Evolutionary conservation across 2,888 invertebrate species (phyloP), one percentile per base, ranked within the genome.

Genomic region (Limenitis arthemis): DNA sequence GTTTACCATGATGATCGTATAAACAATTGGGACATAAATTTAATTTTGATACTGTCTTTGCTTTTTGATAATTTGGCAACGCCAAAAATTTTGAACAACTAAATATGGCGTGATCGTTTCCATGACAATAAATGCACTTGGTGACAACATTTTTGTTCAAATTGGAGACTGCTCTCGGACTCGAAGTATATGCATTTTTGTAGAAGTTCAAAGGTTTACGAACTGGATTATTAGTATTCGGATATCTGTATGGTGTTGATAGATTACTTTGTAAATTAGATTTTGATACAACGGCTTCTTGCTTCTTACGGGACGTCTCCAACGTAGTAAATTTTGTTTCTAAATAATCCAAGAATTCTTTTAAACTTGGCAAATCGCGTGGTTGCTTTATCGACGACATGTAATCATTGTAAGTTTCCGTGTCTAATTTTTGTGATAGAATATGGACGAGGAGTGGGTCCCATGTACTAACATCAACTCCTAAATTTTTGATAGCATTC

Each of bases 401-500:
- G 36, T 60, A 59, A 11, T 60, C 54, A 7, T 28, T 38, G 42
- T 56, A 48, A n/a, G 54, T 50, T 20, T 56, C 55, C 5, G 51
- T 9, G 40, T 61, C 61, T 38, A 61, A 47, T 55, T 60, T 62
- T 52, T 59, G 58, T 6, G 50, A 32, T 12, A 60, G 39, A 9
- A 60, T 44, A 47, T 60, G 52, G 4, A 59, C 53, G 1, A 62
- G 42, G 20, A 55, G 31, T 4, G 59, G 53, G 39, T 61, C 59
- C 63, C 59, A 63, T 0, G 56, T 41, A 7, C 37, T 39, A 4
- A 53, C 53, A 38, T 61, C 56, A 4, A 53, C 53, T 3, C 48
- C 54, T 12, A 61, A 28, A 49, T 58, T 58, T 44, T 53, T 57
- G 5, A 64, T 59, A 1, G 58, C 61, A 31, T 66, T 60, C 2